phyloP scores from a whole-genome alignment of 2,797 vertebrate genomes.

The Crocidura indochinensis region DNA sequence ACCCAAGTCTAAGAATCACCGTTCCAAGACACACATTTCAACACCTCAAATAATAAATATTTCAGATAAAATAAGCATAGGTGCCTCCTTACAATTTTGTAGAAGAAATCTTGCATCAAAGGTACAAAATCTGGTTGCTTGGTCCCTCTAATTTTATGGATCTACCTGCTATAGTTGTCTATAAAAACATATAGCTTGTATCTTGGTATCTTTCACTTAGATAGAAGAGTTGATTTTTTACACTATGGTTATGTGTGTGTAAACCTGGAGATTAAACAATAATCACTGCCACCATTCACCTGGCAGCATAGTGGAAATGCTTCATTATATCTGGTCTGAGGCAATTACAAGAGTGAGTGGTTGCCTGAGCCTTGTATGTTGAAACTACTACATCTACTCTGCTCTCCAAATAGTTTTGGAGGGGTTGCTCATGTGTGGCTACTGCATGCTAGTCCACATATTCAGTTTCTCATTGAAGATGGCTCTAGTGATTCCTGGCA shows the following conservation, averaged over 20 bases:
- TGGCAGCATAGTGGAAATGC: slow-evolving; percentile 2
- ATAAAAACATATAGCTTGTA: not conserved
- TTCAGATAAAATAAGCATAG: slow-evolving; percentile 3
- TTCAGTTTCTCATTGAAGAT: not conserved
- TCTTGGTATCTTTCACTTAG: slow-evolving; percentile 30
- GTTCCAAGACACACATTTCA: slow-evolving; percentile 38
- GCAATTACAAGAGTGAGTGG: slow-evolving; percentile 12
- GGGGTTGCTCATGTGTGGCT: not conserved
- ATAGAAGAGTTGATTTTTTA: not conserved
- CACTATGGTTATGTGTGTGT: slow-evolving; percentile 20
- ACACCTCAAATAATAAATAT: slow-evolving; percentile 35
- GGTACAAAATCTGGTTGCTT: not conserved
- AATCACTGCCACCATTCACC: slow-evolving; percentile 44
- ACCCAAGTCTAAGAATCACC: not conserved
- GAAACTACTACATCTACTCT: not conserved
- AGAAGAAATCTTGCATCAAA: slow-evolving; percentile 42
- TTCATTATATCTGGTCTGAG: slow-evolving; percentile 31
- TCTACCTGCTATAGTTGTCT: not conserved
- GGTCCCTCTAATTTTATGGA: not conserved
- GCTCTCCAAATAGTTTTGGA: not conserved
- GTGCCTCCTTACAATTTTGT: slow-evolving; percentile 8
- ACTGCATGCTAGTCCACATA: not conserved
- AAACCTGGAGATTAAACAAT: slow-evolving; percentile 35
- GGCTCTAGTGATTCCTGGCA: not conserved
- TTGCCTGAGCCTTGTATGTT: not conserved